A percentile compares a stretch with the other conserved stretches of the same genome.
Conservation (phyloP, 2,113 vertebrate species). For the Larimichthys crocea region DNA sequence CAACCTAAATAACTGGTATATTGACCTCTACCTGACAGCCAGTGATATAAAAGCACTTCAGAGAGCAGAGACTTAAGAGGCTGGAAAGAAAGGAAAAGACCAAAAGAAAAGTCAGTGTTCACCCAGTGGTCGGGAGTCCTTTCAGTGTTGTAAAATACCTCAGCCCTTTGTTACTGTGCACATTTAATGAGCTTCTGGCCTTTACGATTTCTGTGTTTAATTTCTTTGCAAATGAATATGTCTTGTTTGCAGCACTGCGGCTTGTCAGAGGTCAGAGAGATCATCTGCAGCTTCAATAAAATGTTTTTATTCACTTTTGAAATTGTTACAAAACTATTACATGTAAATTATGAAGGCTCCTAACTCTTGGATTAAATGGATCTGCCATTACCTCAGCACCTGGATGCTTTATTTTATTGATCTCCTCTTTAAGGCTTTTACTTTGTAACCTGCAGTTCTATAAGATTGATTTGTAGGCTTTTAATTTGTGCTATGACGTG, state of each 20-base stretch:
- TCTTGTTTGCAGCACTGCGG: background rate
- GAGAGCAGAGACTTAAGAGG: background rate
- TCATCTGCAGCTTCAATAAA: background rate
- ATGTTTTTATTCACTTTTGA: background rate
- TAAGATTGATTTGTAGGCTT: constrained; percentile 33
- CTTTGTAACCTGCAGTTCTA: constrained; percentile 3
- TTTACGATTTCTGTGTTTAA: background rate
- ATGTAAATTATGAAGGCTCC: background rate
- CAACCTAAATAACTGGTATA: constrained; percentile 7
- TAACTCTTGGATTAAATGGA: background rate
- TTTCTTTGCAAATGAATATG: background rate
- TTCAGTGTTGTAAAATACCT: constrained; percentile 15
- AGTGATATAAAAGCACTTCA: constrained; percentile 55
- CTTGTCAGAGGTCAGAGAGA: background rate
- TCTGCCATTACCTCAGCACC: background rate
- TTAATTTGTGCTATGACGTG: constrained; percentile 26
- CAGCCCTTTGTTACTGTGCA: constrained; percentile 13
- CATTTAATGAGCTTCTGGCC: constrained; percentile 11
- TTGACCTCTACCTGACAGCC: constrained; percentile 40
- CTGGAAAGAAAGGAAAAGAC: constrained; percentile 1
- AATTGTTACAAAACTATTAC: background rate
- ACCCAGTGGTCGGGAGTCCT: constrained; percentile 20
- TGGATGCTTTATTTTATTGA: constrained; percentile 10
- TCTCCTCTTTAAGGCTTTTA: constrained; percentile 16
- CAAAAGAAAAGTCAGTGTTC: constrained; percentile 2